phyloP scores from a whole-genome alignment of 2,888 invertebrate genomes.

The Seira ritae region DNA sequence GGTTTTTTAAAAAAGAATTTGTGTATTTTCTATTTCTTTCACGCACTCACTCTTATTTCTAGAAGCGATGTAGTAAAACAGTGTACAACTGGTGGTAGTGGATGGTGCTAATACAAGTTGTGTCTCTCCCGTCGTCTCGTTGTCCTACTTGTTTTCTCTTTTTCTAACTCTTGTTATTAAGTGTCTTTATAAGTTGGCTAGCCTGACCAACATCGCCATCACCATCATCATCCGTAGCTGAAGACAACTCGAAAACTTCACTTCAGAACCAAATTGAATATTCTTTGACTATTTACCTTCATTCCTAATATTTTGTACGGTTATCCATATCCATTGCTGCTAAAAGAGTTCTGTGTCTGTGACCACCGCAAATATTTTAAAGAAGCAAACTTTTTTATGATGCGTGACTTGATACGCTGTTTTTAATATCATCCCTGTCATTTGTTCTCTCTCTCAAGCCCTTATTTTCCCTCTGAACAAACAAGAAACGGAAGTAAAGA shows the following conservation, averaged over 20 bases:
- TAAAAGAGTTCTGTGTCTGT: too few relatives aligned
- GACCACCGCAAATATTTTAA: not conserved
- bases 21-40: not conserved
- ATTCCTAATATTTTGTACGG: not conserved
- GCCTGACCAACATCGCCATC: not conserved
- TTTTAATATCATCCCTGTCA: not conserved
- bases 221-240: too few relatives aligned
- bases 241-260: slow-evolving; percentile 2
- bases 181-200: not conserved
- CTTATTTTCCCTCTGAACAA: too few relatives aligned
- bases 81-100: slow-evolving; percentile 13
- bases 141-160: not conserved
- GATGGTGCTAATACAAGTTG: slow-evolving; percentile 6
- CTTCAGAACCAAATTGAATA: not conserved
- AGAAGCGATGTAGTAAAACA: not conserved
- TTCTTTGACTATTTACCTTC: slow-evolving; percentile 3
- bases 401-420: not conserved
- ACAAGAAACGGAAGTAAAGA: too few relatives aligned
- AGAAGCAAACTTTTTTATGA: not conserved
- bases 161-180: too few relatives aligned
- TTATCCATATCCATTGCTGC: not conserved
- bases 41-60: not conserved
- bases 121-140: not conserved
- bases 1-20: not conserved
- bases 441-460: too few relatives aligned